Base-by-base conservation (phyloP, 2,113 vertebrate genomes). In the Odobenus rosmarus region DNA sequence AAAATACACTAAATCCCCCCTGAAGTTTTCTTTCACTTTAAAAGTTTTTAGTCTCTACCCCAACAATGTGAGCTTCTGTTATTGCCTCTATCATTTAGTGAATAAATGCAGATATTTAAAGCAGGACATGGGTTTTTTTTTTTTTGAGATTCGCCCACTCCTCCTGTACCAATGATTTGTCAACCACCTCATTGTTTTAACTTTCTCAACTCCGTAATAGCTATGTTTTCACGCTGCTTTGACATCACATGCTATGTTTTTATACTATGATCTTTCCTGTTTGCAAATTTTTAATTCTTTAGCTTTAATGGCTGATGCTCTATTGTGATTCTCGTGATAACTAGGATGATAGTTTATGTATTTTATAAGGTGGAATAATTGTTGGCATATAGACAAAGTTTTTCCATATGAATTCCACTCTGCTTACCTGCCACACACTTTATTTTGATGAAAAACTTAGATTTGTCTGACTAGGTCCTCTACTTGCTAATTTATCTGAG, bases 21-120 rank as follows among this genome's bases (percentile, higher is more conserved):
- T 19, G 0, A 3, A n/a, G 46, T 42, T 74, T n/a, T 61, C 33
- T 67, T n/a, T 51, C 57, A 64, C 26, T 80, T 80, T 74, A 16
- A 74, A 74, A 24, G 51, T 5, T 64, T 72, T 42, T 76, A 46
- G 31, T 31, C 61, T 92, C 89, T 90, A 80, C 42, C 11, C 53
- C 53, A 89, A 79, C 19, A 59, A 49, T 57, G 21, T 62, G 72
- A 96, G 19, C 79, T 31, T n/a, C 19, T 28, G 59, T 74, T 49
- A 15, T 7, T 24, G 57, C 26, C n/a, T 88, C 28, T 57, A 57
- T 80, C 79, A 69, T 85, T 83, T 81, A 62, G 83, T 64, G 33
- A 87, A 28, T 76, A 81, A 51, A 18, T 86, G 86, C 18, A 79
- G 69, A 31, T 85, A 51, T 42, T 88, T 88, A 88, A 95, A 89